phyloP scores from a whole-genome alignment of 1,140 invertebrate genomes.

The Stegodyphus dumicola region DNA sequence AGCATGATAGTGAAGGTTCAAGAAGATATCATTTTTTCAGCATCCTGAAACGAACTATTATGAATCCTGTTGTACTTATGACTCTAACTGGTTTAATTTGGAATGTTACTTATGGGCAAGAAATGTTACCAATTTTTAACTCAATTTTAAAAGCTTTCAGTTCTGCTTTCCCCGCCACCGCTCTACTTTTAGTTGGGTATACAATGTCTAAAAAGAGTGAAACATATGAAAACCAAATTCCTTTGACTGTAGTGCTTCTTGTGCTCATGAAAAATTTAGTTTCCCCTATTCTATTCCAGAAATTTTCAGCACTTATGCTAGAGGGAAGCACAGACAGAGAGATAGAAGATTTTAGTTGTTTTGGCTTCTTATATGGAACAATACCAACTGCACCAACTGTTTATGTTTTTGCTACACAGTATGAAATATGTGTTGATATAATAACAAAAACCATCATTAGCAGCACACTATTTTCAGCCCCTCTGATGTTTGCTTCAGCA shows the following conservation, averaged over 20 bases:
- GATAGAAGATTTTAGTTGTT: slow-evolving; percentile 85
- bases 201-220: slow-evolving; percentile 93
- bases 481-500: slow-evolving; percentile 94
- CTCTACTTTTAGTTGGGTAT: slow-evolving; percentile 89
- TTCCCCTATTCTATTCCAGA: slow-evolving; percentile 86
- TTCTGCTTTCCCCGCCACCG: slow-evolving; percentile 89
- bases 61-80: slow-evolving; percentile 94
- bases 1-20: slow-evolving; percentile 67
- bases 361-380: slow-evolving; percentile 95
- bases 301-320: slow-evolving; percentile 82
- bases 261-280: slow-evolving; percentile 90
- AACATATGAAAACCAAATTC: slow-evolving; percentile 78
- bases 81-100: slow-evolving; percentile 89
- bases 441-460: slow-evolving; percentile 92
- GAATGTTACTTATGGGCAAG: slow-evolving; percentile 84
- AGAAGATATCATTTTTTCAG: slow-evolving; percentile 4
- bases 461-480: slow-evolving; percentile 92
- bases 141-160: slow-evolving; percentile 81
- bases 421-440: slow-evolving; percentile 86
- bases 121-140: slow-evolving; percentile 79
- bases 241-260: slow-evolving; percentile 85
- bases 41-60: slow-evolving; percentile 77
- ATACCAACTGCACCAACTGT: slow-evolving; percentile 94
- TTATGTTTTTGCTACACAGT: slow-evolving; percentile 92
- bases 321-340: slow-evolving; percentile 77